Evolutionary conservation across 2,888 invertebrate species (phyloP).

Genomic region (Campoplex capitator): DNA sequence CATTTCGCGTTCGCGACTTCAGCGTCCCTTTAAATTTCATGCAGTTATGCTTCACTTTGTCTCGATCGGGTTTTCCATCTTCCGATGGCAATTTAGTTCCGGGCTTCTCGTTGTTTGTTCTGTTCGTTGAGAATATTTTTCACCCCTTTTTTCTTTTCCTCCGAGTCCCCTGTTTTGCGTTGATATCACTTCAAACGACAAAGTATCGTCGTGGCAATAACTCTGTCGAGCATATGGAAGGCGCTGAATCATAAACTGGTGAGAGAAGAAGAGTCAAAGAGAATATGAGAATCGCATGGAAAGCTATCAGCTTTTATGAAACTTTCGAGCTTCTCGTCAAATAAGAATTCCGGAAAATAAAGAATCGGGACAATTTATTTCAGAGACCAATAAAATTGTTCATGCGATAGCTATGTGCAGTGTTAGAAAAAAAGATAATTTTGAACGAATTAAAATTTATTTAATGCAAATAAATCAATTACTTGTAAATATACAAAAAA

Average conservation of each 20-base stretch:
- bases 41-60: not conserved
- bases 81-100: constrained; percentile 32
- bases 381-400: not conserved
- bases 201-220: constrained; percentile 1
- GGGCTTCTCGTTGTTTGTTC: not conserved
- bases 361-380: not conserved
- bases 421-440: no score
- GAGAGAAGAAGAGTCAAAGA: not conserved
- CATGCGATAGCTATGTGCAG: not conserved
- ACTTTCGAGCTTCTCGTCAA: not conserved
- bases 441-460: no score
- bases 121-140: constrained; percentile 6
- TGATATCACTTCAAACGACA: constrained; percentile 49
- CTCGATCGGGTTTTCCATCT: constrained; percentile 9
- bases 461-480: no score
- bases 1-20: not conserved
- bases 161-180: not conserved
- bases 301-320: not conserved
- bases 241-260: not conserved
- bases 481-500: no score
- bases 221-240: not conserved
- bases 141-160: not conserved
- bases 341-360: not conserved
- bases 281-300: not conserved
- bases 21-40: not conserved